Evolutionary conservation across 2,797 vertebrate species (phyloP), one percentile per base, ranked within the genome.

Genomic region (Ptychobarbus kaznakovi): DNA sequence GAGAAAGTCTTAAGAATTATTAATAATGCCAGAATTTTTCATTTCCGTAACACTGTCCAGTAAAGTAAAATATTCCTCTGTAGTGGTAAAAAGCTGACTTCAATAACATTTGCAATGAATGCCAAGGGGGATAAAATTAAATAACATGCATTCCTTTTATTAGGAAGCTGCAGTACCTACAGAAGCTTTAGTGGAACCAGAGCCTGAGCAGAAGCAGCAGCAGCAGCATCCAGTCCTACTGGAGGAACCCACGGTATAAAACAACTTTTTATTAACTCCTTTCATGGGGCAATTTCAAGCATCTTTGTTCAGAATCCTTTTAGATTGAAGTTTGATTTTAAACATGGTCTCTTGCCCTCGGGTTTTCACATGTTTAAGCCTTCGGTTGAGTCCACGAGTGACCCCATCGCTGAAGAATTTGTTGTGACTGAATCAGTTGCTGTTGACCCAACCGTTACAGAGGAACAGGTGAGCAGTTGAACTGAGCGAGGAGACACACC

Each of bases 401-500:
- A 92, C 49, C 53, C 3, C 1, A 46, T 92, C 38, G 85, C 87
- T 12, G 92, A 93, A 6, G 91, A 93, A 87, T 92, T 90, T 72
- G 90, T 91, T 15, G 82, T 90, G 82, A 92, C 91, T 49, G 92
- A 92, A 68, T 88, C 91, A 4, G 88, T 85, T 20, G 90, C 88
- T 11, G 90, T 87, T 22, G 88, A 93, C 40, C 88, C 80, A 1
- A 87, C 88, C 73, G 86, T 90, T 28, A 4, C 32, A 40, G 81
- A 82, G 84, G 81, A 75, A 44, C 81, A 89, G 91, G 93, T 95
- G 80, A 91, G 81, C 61, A 20, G 3, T 25, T 22, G 1, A 22
- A 13, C 16, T 32, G 8, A n/a, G 28, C 18, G 20, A 18, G 20
- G 38, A 65, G 46, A 58, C 76, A 69, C 44, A 40, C 76, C 51